Base-by-base conservation (phyloP, 2,797 vertebrate species). In the Lacerta bilineata region DNA sequence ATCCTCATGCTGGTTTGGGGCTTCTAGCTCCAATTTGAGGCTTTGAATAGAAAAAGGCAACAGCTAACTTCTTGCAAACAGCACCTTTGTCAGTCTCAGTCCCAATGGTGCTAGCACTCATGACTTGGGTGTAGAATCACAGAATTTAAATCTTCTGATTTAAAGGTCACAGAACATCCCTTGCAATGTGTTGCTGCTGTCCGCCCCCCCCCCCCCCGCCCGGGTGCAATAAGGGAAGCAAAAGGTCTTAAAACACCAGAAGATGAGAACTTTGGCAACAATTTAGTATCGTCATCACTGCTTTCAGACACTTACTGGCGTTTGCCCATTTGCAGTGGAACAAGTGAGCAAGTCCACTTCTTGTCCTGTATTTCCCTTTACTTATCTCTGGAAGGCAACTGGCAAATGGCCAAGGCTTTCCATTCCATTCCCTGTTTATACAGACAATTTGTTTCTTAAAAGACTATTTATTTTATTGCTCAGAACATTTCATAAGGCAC, bases 401-500 rank as follows among this genome's bases (percentile, higher is more conserved):
- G 59, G 86, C 78, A 91, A 83, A 87, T 0, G 0, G 74, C 85
- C 29, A 91, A 59, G 74, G 61, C 50, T 91, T 39, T 59, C 27
- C 64, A 55, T 13, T 74, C 61, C 36, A 55, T 8, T 15, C 88
- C 85, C 69, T 95, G 93, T 95, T 95, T 94, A 95, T 74, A 85
- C 23, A 90, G 77, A 87, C 75, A 93, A 69, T 77, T 94, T 84
- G 43, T 91, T 74, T 88, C 89, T 93, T 93, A 93, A 94, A 95
- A 94, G 84, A 72, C 72, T 94, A 88, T 93, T 93, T 95, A 89
- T 76, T 91, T 91, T 93, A 90, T 93, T 89, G 72, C 86, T 93
- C 93, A 92, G 91, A 94, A 93, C 92, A 93, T 90, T 90, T 95
- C 91, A 91, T 1, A 29, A 92, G 84, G 90, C 90, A 93, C 92